These are phyloP conservation scores for Notarius lentiginosus DNA, from an alignment of 2,113 vertebrate species.

Conservation along the genomic window DNA sequence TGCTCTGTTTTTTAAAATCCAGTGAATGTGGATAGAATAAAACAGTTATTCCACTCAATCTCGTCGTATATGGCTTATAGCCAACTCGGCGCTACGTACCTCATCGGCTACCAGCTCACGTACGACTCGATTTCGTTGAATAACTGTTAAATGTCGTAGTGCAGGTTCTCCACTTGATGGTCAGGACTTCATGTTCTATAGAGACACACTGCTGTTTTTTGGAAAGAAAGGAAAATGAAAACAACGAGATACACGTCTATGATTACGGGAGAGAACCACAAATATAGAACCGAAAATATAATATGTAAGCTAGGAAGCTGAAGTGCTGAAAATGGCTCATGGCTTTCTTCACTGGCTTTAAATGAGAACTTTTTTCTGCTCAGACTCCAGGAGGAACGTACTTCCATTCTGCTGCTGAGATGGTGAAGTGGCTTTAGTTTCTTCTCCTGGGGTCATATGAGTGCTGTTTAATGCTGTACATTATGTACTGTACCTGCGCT, in stretches of 20 bases:
- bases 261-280: not conserved
- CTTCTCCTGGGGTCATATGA: not conserved
- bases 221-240: not conserved
- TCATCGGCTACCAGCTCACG: too few species aligned
- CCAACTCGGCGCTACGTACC: too few species aligned
- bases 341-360: not conserved
- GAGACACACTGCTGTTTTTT: not conserved
- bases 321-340: not conserved
- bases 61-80: too few species aligned
- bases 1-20: too few species aligned
- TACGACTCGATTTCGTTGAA: too few species aligned
- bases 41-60: too few species aligned
- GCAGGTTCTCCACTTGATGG: not conserved
- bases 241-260: not conserved
- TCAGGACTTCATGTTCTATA: not conserved
- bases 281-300: too few species aligned
- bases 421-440: too few species aligned
- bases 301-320: too few species aligned
- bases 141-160: not conserved
- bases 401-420: not conserved
- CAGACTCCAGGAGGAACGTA: not conserved
- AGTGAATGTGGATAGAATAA: too few species aligned
- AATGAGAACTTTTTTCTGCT: not conserved
- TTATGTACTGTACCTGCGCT: conserved; percentile 13
- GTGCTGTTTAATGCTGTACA: conserved; percentile 15